Percentiles rank a stretch among this genome's conserved stretches.
Evolutionary conservation across 2,113 vertebrate species (phyloP).

Genomic region (Phoxinus phoxinus): DNA sequence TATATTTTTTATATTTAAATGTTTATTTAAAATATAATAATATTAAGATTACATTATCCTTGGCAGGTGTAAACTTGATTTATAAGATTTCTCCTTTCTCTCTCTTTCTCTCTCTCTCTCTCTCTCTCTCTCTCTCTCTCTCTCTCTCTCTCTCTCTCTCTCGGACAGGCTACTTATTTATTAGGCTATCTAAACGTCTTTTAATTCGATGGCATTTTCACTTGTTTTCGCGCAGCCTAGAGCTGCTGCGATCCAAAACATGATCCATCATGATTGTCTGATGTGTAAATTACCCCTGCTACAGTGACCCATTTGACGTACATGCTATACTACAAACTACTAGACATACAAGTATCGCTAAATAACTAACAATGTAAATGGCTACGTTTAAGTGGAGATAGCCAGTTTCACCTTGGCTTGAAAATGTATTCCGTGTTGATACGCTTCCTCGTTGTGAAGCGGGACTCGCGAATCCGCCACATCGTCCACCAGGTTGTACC

Average conservation of each 20-base stretch:
- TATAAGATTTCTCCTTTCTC: neutral
- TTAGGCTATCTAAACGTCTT: neutral
- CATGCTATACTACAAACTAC: too few species aligned
- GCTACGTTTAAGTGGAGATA: neutral
- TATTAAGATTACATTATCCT: neutral
- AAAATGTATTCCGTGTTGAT: constrained; percentile 89
- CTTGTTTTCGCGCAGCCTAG: neutral
- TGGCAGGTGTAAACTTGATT: neutral
- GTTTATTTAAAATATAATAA: neutral
- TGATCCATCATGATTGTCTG: neutral
- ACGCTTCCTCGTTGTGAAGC: constrained; percentile 90
- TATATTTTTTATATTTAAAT: neutral
- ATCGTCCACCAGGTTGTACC: constrained; percentile 94
- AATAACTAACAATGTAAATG: neutral
- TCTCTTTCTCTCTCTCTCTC: too few species aligned
- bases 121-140: too few species aligned
- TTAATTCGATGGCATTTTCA: neutral
- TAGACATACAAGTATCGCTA: neutral
- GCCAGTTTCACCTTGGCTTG: constrained; percentile 86
- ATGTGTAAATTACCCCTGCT: neutral
- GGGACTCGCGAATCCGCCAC: constrained; percentile 86
- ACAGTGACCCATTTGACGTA: neutral
- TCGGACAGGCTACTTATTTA: neutral
- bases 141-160: too few species aligned
- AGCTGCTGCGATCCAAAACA: neutral